These are phyloP conservation scores for Pseudococcus jackbeardsleyi DNA, from an alignment of 2,888 invertebrate species.

Conservation along the genomic window DNA sequence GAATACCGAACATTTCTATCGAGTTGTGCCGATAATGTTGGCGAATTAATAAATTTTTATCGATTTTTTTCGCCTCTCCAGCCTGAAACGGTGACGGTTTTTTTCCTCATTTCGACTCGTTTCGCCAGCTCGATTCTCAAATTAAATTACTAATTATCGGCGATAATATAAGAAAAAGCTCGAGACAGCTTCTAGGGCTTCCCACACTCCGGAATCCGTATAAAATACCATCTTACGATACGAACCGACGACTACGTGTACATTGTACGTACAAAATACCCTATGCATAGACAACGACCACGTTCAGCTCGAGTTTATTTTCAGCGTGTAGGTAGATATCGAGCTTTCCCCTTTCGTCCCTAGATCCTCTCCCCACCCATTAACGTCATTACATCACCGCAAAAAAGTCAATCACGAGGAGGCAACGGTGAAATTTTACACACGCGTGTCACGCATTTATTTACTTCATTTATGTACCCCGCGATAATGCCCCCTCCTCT, in stretches of 20 bases:
- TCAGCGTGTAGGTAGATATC: slow-evolving; percentile 2
- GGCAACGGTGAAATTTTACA: not conserved
- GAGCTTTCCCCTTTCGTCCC: not conserved
- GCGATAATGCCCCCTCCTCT: not conserved
- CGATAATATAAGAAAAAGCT: not conserved
- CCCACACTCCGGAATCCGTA: slow-evolving; percentile 18
- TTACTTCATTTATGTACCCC: not conserved
- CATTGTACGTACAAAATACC: not conserved
- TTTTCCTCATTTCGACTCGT: not conserved
- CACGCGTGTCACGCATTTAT: not conserved
- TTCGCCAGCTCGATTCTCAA: not conserved
- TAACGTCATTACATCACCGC: not conserved
- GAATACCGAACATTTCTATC: slow-evolving; percentile 10
- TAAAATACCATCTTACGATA: not conserved
- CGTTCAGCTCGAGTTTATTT: not conserved
- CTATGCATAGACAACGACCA: not conserved
- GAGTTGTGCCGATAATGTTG: not conserved
- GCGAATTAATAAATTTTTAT: slow-evolving; percentile 14
- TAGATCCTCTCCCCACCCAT: not conserved
- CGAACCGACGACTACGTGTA: not conserved
- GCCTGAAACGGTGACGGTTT: not conserved
- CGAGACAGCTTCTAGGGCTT: not conserved
- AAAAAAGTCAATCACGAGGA: not conserved
- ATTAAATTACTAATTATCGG: slow-evolving; percentile 3
- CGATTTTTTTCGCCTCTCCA: not conserved